Evolutionary conservation across 2,888 invertebrate species (phyloP), one percentile per base, ranked within the genome.

Genomic region (Silvanus unidentatus): DNA sequence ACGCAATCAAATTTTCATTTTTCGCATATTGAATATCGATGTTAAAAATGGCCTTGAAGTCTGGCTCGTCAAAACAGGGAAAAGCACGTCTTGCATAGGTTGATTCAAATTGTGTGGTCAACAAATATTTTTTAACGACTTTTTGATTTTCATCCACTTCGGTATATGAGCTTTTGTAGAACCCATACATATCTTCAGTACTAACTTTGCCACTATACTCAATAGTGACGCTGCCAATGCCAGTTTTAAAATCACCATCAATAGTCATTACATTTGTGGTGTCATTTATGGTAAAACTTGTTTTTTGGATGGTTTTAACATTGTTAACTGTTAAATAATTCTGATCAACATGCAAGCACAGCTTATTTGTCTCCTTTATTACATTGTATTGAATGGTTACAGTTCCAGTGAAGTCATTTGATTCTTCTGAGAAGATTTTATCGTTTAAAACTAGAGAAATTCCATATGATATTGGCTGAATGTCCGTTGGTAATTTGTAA

Each of bases 21-120:
- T 55, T 55, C 4, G 77, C 74, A 38, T 84, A 78, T 1, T 47
- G 52, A 12, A 62, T 37, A 2, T 40, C 47, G 2, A 60, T 12
- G 74, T 75, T 72, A 60, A 86, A 87, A n/a, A 71, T 70, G 0
- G 88, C 82, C 60, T 88, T 88, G 16, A 79, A 66, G 0, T 72
- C 73, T 0, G 88, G 88, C 59, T 85, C 84, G 56, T 88, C 88
- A 59, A 81, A 87, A 60, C 88, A 88, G 0, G 88, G 88, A 64
- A 88, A 88, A 0, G 81, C 86, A 39, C 77, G 75, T 1, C 85
- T 77, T 0, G 84, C 83, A 47, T 76, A 75, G 0, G 80, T 80
- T 0, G 83, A 77, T 63, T 85, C 81, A 42, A 86, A 79, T 48
- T 85, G 84, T 0, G 85, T 84, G 1, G 82, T 77, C 2, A 80